These are phyloP conservation scores for Acanthococcus lagerstroemiae DNA, from an alignment of 2,888 invertebrate species.

Conservation along the genomic window DNA sequence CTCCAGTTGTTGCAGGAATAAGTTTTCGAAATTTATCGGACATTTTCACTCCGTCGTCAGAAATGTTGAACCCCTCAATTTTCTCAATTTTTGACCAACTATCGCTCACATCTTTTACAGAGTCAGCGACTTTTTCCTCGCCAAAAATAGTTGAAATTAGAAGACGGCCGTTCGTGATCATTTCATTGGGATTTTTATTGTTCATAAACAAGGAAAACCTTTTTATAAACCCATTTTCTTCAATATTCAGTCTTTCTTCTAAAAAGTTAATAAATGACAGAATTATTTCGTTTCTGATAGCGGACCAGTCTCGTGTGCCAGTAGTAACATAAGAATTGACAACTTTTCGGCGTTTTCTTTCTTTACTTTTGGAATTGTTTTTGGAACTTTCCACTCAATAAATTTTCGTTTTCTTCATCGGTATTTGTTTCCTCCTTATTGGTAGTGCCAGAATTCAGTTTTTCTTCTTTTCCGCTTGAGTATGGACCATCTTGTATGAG, in stretches of 20 bases:
- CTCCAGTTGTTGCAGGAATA: not conserved
- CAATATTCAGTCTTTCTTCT: not conserved
- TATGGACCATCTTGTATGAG: too few species aligned
- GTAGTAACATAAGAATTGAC: not conserved
- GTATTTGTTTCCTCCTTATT: too few species aligned
- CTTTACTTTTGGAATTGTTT: not conserved
- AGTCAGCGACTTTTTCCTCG: not conserved
- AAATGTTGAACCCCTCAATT: not conserved
- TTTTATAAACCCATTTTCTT: not conserved
- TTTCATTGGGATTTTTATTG: not conserved
- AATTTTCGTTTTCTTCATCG: too few species aligned
- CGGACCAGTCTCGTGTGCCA: too few species aligned
- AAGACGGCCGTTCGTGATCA: not conserved
- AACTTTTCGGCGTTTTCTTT: not conserved
- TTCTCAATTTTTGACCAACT: too few species aligned
- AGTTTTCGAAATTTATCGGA: not conserved
- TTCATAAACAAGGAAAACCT: not conserved
- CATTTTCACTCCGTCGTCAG: not conserved
- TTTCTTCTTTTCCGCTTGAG: too few species aligned
- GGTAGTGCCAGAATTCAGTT: too few species aligned
- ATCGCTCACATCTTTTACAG: not conserved
- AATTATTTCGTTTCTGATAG: too few species aligned
- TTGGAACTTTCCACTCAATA: not conserved
- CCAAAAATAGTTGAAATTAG: not conserved
- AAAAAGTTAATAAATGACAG: not conserved